phyloP scores from a whole-genome alignment of 2,797 vertebrate species.

The Phataginus tetradactyla region DNA sequence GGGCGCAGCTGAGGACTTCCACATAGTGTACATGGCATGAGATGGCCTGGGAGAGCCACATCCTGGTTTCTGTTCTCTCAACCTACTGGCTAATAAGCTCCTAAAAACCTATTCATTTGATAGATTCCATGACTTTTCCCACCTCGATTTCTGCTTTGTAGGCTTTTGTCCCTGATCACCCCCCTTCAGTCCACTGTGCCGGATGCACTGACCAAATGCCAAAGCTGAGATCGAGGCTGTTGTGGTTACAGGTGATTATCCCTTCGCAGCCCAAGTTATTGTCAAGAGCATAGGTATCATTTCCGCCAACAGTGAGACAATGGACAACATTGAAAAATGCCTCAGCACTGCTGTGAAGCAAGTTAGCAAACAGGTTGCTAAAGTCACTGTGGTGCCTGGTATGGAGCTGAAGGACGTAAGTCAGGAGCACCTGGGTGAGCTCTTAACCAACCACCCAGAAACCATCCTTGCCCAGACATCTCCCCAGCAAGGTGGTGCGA shows the following conservation, averaged over 20 bases:
- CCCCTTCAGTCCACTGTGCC: constrained; percentile 81
- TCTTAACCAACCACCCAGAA: constrained; percentile 26
- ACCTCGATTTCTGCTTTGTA: constrained; percentile 83
- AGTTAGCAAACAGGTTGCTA: constrained; percentile 72
- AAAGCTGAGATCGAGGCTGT: constrained; percentile 84
- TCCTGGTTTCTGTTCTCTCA: constrained; percentile 83
- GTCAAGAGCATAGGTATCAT: constrained; percentile 82
- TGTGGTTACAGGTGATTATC: constrained; percentile 80
- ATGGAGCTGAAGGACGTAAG: constrained; percentile 1
- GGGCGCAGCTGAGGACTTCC: constrained; percentile 80
- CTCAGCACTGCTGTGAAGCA: constrained; percentile 78
- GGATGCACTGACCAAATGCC: constrained; percentile 81
- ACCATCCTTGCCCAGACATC: constrained; percentile 43
- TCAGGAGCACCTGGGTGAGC: constrained; percentile 5
- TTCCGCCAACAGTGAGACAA: constrained; percentile 79
- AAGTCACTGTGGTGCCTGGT: background rate
- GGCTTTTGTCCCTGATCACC: constrained; percentile 84
- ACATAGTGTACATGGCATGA: constrained; percentile 80
- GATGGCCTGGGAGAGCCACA: background rate
- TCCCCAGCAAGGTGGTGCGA: too few species aligned
- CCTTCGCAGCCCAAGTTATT: constrained; percentile 83
- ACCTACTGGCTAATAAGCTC: constrained; percentile 80
- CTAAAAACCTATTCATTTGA: constrained; percentile 81
- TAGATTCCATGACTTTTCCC: constrained; percentile 82
- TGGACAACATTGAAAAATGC: constrained; percentile 80